Conservation (phyloP, 2,888 invertebrate species). For the Andrena chrysosceles region DNA sequence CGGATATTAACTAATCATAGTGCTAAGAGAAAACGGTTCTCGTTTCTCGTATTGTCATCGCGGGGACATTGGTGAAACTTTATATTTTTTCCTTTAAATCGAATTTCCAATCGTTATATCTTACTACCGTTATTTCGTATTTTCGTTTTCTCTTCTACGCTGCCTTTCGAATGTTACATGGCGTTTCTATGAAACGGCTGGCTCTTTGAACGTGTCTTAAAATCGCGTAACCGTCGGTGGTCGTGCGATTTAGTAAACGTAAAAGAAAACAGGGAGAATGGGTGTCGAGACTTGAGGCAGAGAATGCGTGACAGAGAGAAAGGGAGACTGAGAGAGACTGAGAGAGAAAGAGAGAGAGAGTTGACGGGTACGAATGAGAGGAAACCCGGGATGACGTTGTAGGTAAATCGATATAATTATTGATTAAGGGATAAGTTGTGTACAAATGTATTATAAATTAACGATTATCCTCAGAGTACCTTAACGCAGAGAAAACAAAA, state of each 20-base stretch:
- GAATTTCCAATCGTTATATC: constrained; percentile 19
- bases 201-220: constrained; percentile 68
- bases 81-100: constrained; percentile 21
- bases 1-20: constrained; percentile 31
- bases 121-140: background rate
- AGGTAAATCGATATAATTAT: constrained; percentile 79
- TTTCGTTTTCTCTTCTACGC: background rate
- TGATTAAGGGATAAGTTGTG: constrained; percentile 82
- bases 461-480: constrained; percentile 80
- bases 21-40: constrained; percentile 24
- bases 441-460: constrained; percentile 83
- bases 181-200: constrained; percentile 53
- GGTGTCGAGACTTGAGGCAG: background rate
- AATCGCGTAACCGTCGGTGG: constrained; percentile 4
- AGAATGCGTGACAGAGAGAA: background rate
- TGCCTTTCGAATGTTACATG: constrained; percentile 42
- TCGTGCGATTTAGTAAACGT: constrained; percentile 43
- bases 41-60: background rate
- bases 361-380: constrained; percentile 3
- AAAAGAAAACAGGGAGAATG: background rate
- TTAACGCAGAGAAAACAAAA: constrained; percentile 66
- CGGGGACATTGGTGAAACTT: constrained; percentile 13
- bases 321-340: background rate
- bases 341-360: background rate
- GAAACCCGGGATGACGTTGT: constrained; percentile 49